Evolutionary conservation across 2,888 invertebrate species (phyloP).

Genomic region (Polylopha cassiicola): DNA sequence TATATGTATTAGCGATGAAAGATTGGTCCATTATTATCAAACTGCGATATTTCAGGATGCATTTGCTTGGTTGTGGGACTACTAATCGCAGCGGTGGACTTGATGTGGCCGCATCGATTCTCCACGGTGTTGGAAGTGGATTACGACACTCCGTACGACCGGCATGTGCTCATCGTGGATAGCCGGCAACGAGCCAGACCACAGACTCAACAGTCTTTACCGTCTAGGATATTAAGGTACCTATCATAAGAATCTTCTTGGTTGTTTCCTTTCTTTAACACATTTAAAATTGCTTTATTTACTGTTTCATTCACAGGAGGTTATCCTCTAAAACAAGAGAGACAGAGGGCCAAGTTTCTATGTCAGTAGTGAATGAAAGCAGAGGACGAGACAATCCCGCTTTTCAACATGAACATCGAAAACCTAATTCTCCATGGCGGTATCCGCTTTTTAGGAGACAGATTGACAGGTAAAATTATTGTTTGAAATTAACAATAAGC

Average conservation of each 20-base stretch:
- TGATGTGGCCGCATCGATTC: conserved; percentile 93
- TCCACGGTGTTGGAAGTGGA: conserved; percentile 94
- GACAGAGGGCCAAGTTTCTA: conserved; percentile 59
- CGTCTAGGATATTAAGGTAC: conserved; percentile 82
- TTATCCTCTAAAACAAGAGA: conserved; percentile 84
- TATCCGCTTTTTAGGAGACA: conserved; percentile 79
- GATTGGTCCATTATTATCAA: too few relatives aligned
- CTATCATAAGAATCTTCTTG: too few relatives aligned
- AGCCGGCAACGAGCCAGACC: conserved; percentile 76
- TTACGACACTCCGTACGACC: conserved; percentile 95
- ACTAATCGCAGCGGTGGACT: conserved; percentile 85
- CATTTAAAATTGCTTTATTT: neutral
- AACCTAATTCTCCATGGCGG: conserved; percentile 86
- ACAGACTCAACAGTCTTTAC: conserved; percentile 59
- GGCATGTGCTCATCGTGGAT: conserved; percentile 94
- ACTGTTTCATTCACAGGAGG: conserved; percentile 61
- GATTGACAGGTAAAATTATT: conserved; percentile 57
- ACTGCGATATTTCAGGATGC: conserved; percentile 81
- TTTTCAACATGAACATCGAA: conserved; percentile 78
- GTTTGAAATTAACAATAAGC: too few relatives aligned
- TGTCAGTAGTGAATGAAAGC: conserved; percentile 63
- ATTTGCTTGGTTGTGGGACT: conserved; percentile 87
- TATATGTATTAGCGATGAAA: too few relatives aligned
- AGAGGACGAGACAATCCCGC: conserved; percentile 81
- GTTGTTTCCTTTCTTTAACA: neutral